Evolutionary conservation across 2,888 invertebrate genomes (phyloP).

Genomic region (Drosophila ezoana): DNA sequence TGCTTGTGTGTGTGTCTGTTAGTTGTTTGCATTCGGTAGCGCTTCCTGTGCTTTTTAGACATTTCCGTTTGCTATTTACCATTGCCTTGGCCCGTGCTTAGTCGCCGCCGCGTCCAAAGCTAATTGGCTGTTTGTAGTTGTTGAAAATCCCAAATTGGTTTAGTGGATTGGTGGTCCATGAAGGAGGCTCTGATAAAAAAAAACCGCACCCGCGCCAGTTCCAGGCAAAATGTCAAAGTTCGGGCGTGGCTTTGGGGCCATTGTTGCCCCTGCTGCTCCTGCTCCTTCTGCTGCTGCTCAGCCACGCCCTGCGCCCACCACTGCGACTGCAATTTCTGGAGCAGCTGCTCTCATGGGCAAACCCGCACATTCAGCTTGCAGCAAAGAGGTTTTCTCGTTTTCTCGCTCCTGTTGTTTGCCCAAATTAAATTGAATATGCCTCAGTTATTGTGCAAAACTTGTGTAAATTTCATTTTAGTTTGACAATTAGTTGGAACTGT

Average conservation of each 20-base stretch:
- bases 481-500: slow-evolving; percentile 36
- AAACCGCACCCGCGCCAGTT: neutral
- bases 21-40: slow-evolving; percentile 46
- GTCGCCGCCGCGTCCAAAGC: slow-evolving; percentile 52
- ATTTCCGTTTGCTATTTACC: slow-evolving; percentile 48
- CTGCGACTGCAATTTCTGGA: slow-evolving; percentile 37
- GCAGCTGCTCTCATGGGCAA: slow-evolving; percentile 34
- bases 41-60: slow-evolving; percentile 48
- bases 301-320: neutral
- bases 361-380: slow-evolving; percentile 41
- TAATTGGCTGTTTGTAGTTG: slow-evolving; percentile 75
- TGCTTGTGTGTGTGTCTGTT: slow-evolving; percentile 2
- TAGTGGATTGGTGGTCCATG: slow-evolving; percentile 65
- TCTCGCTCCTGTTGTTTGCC: slow-evolving; percentile 41
- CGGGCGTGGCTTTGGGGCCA: slow-evolving; percentile 51
- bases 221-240: slow-evolving; percentile 61
- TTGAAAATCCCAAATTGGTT: slow-evolving; percentile 57
- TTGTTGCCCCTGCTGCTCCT: slow-evolving; percentile 9
- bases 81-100: neutral
- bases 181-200: slow-evolving; percentile 27
- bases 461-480: slow-evolving; percentile 53
- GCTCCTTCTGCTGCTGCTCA: slow-evolving; percentile 1
- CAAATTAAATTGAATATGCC: slow-evolving; percentile 62
- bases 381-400: slow-evolving; percentile 9
- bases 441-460: slow-evolving; percentile 42